Evolutionary conservation across 2,888 invertebrate genomes (phyloP).

Genomic region (Drosophila basisetae): DNA sequence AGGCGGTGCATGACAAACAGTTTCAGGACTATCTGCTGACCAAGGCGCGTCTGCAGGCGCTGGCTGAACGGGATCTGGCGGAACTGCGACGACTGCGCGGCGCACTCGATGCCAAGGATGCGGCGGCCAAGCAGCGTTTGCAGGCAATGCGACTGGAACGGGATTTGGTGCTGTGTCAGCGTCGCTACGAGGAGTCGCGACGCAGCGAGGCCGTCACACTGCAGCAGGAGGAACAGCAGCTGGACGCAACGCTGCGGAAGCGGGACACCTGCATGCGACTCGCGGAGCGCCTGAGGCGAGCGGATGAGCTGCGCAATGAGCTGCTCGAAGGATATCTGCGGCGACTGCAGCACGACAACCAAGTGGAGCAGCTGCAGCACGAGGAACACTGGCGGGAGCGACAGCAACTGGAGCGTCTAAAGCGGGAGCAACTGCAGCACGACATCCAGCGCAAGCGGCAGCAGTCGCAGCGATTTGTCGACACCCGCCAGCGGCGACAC

Average conservation of each 20-base stretch:
- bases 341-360: constrained; percentile 83
- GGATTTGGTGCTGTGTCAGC: constrained; percentile 78
- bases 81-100: constrained; percentile 80
- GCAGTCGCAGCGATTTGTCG: constrained; percentile 81
- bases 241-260: constrained; percentile 82
- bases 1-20: constrained; percentile 83
- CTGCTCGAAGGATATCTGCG: constrained; percentile 80
- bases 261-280: constrained; percentile 81
- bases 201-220: constrained; percentile 81
- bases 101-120: constrained; percentile 81
- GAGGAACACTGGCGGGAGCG: constrained; percentile 84
- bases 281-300: constrained; percentile 81
- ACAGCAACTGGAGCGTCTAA: constrained; percentile 75
- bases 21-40: constrained; percentile 83
- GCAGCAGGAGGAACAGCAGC: constrained; percentile 82
- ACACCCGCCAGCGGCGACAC: constrained; percentile 77
- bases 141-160: constrained; percentile 80
- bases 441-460: constrained; percentile 81
- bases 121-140: constrained; percentile 79
- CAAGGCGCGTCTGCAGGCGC: constrained; percentile 82
- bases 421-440: constrained; percentile 79
- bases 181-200: constrained; percentile 81
- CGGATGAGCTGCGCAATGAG: constrained; percentile 80
- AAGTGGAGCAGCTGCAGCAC: constrained; percentile 83
- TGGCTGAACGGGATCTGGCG: constrained; percentile 81